A percentile compares a stretch with the other conserved stretches of the same genome.
Conservation (phyloP, 2,797 vertebrate genomes). For the Myotis pilosus region DNA sequence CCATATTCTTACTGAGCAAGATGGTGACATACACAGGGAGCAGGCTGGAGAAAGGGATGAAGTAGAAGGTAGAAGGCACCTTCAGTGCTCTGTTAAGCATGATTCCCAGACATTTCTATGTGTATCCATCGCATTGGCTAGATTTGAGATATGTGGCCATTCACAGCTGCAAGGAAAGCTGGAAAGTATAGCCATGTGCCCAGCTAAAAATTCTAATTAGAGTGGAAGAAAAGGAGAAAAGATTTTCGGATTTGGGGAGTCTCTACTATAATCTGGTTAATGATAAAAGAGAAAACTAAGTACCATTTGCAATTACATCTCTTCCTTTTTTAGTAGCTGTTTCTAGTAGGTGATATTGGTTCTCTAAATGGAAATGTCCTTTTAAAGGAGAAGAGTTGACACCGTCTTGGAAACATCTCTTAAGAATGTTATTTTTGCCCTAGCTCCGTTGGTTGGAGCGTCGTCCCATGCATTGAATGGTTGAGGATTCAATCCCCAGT, state of each 20-base stretch:
- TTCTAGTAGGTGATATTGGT: conserved; percentile 1
- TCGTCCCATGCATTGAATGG: background rate
- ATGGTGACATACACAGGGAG: background rate
- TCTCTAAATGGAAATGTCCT: conserved; percentile 22
- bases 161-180: background rate
- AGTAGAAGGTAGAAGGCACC: background rate
- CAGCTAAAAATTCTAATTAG: background rate
- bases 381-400: conserved; percentile 19
- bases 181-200: background rate
- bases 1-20: conserved; percentile 8
- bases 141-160: background rate
- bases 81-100: background rate
- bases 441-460: background rate
- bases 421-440: background rate
- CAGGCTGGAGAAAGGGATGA: background rate
- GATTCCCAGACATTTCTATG: background rate
- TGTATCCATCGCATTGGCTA: background rate
- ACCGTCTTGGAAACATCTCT: conserved; percentile 31
- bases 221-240: background rate
- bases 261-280: background rate
- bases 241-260: background rate
- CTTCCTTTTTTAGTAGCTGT: background rate
- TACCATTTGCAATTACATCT: background rate
- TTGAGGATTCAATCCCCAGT: background rate
- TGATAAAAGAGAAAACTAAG: background rate